These are phyloP conservation scores for Rhinolophus sinicus DNA, from an alignment of 2,113 vertebrate species.

Conservation along the genomic window DNA sequence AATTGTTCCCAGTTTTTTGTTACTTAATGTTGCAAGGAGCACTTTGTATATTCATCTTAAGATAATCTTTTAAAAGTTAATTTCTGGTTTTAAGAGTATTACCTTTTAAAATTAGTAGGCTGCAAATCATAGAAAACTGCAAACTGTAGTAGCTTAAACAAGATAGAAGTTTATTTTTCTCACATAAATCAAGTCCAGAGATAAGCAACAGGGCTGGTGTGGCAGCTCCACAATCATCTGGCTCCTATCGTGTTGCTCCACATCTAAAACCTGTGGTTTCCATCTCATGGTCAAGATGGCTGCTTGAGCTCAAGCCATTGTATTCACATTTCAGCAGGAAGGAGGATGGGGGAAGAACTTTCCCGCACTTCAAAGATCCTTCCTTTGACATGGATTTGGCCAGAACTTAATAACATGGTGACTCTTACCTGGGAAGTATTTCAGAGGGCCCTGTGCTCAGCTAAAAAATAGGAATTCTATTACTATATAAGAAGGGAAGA, in stretches of 20 bases:
- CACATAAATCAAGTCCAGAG: neutral
- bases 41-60: neutral
- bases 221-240: neutral
- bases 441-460: neutral
- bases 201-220: neutral
- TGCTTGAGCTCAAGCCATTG: neutral
- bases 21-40: neutral
- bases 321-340: neutral
- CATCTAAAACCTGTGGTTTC: neutral
- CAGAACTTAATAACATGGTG: neutral
- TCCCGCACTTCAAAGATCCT: neutral
- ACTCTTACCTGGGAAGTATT: neutral
- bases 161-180: neutral
- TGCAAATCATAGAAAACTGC: neutral
- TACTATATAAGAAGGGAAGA: neutral
- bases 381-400: neutral
- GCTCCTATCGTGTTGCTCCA: neutral
- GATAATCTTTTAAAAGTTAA: neutral
- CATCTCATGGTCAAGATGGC: neutral
- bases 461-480: neutral
- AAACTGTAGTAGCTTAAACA: neutral
- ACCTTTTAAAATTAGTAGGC: conserved; percentile 5
- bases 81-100: neutral
- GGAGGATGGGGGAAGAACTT: neutral
- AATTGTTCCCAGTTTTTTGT: neutral